Evolutionary conservation across 2,113 vertebrate genomes (phyloP).

Genomic region (Mungos mungo): DNA sequence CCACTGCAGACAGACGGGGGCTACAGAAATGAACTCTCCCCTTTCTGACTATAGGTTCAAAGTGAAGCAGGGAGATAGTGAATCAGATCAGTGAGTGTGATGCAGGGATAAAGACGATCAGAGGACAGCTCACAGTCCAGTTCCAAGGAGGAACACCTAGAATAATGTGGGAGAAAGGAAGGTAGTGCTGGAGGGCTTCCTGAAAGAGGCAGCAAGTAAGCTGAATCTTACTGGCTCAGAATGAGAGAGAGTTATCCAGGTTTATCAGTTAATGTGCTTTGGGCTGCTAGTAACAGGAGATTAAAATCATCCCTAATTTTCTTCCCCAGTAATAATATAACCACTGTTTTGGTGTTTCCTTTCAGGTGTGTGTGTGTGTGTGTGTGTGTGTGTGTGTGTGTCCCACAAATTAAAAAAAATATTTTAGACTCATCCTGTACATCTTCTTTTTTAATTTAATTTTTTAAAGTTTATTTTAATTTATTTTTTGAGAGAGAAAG

Average conservation of each 20-base stretch:
- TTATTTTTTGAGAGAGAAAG: too few relatives aligned
- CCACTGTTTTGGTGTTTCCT: neutral
- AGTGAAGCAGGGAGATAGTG: neutral
- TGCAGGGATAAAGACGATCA: neutral
- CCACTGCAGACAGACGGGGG: neutral
- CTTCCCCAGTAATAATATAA: neutral
- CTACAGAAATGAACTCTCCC: neutral
- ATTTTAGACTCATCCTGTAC: neutral
- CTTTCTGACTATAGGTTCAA: neutral
- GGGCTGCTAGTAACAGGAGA: neutral
- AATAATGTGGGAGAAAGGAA: neutral
- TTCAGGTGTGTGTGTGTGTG: neutral
- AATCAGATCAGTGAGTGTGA: neutral
- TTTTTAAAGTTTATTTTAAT: neutral
- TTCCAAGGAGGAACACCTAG: neutral
- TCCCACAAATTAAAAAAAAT: neutral
- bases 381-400: neutral
- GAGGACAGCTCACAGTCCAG: neutral
- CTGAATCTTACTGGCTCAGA: neutral
- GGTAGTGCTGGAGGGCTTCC: neutral
- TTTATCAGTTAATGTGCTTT: neutral
- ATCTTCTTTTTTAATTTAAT: neutral
- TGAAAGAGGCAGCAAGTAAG: neutral
- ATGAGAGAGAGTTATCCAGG: neutral
- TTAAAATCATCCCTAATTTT: neutral